phyloP scores from a whole-genome alignment of 2,113 vertebrate species.

The Trogon melanurus region DNA sequence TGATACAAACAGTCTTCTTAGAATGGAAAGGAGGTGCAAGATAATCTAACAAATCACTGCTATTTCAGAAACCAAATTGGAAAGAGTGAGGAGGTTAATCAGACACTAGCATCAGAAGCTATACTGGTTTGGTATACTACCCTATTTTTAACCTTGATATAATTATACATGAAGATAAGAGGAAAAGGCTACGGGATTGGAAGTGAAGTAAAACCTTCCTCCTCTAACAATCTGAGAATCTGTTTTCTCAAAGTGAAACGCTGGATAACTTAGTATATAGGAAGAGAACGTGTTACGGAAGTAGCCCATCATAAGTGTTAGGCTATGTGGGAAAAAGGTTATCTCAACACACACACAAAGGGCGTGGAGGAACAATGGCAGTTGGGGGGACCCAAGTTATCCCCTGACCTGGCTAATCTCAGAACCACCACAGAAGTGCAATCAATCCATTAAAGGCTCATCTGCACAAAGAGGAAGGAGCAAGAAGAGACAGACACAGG shows the following conservation, averaged over 20 bases:
- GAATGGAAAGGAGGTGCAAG: slow-evolving; percentile 19
- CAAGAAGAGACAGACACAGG: background rate
- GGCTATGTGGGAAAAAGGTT: background rate
- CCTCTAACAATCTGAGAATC: background rate
- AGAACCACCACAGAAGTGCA: background rate
- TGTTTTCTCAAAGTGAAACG: background rate
- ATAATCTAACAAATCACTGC: slow-evolving; percentile 30
- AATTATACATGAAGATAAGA: background rate
- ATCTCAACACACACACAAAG: background rate
- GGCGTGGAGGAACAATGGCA: background rate
- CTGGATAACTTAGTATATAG: background rate
- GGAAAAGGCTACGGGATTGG: background rate
- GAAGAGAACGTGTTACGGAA: background rate
- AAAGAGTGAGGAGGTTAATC: slow-evolving; percentile 26
- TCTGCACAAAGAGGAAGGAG: background rate
- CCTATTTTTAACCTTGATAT: background rate
- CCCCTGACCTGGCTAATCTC: background rate
- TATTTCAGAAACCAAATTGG: slow-evolving; percentile 43
- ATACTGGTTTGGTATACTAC: background rate
- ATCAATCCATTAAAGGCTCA: background rate
- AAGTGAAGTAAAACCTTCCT: background rate
- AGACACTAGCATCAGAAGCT: background rate
- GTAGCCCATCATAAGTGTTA: background rate
- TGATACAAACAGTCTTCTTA: slow-evolving; percentile 4
- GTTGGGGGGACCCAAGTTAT: background rate